Evolutionary conservation across 2,113 vertebrate species (phyloP).

Genomic region (Macaca mulatta): DNA sequence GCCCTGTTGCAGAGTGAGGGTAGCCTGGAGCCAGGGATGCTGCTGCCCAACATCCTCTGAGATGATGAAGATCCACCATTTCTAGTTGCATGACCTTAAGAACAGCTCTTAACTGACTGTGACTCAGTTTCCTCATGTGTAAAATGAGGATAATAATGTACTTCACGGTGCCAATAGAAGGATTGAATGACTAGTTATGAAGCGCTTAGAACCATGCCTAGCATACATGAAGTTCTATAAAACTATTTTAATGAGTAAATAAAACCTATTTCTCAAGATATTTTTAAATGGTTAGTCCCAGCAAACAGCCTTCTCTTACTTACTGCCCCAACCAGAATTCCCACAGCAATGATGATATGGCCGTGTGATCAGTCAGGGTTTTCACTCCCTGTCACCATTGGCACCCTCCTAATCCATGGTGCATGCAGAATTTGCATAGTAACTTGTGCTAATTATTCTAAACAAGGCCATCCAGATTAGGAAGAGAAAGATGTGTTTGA

Average conservation of each 20-base stretch:
- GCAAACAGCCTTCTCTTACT: neutral
- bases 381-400: neutral
- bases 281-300: neutral
- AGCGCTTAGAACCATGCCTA: neutral
- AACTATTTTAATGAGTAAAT: neutral
- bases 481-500: neutral
- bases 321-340: neutral
- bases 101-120: neutral
- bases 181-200: neutral
- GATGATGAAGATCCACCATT: neutral
- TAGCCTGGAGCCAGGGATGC: neutral
- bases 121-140: neutral
- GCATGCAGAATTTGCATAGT: neutral
- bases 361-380: neutral
- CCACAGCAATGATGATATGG: neutral
- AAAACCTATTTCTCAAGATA: constrained; percentile 5
- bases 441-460: neutral
- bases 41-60: neutral
- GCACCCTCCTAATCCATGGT: neutral
- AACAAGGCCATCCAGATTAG: neutral
- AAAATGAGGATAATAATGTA: neutral
- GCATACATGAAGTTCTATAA: neutral
- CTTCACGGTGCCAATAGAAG: neutral
- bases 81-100: neutral
- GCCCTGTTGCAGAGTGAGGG: too few species aligned